Evolutionary conservation across 2,113 vertebrate genomes (phyloP).

Genomic region (Ptyas mucosa): DNA sequence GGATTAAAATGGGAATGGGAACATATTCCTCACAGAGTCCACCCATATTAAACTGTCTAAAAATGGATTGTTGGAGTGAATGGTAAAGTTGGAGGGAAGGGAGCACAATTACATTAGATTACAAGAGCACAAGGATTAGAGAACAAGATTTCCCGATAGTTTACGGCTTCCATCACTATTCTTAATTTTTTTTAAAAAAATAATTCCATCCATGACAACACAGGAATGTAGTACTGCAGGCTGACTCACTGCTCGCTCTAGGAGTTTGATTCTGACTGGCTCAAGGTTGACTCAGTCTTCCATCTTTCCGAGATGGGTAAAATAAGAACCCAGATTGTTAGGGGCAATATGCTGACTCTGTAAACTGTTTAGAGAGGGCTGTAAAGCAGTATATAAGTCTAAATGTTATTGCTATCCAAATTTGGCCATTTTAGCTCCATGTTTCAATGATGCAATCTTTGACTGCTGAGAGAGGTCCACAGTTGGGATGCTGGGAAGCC

Average conservation of each 20-base stretch:
- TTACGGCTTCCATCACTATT: neutral
- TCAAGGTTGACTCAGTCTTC: too few species aligned
- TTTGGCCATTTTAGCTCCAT: neutral
- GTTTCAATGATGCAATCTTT: neutral
- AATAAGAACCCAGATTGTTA: too few species aligned
- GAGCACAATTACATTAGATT: too few species aligned
- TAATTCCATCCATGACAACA: neutral
- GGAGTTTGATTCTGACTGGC: too few species aligned
- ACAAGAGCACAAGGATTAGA: too few species aligned
- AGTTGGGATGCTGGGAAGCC: neutral
- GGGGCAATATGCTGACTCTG: too few species aligned
- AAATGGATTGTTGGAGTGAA: neutral
- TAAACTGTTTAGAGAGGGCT: too few species aligned
- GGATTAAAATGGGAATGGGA: neutral
- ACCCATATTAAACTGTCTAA: neutral
- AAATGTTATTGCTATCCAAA: neutral
- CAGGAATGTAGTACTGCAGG: too few species aligned
- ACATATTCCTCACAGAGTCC: neutral
- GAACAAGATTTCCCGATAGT: neutral
- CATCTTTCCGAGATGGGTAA: too few species aligned
- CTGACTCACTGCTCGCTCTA: too few species aligned
- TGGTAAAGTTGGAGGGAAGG: neutral
- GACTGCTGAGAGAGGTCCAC: neutral
- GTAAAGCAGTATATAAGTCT: too few species aligned
- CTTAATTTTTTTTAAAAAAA: neutral